A percentile compares a stretch with the other conserved stretches of the same genome.
Conservation (phyloP, 2,888 invertebrate species). For the Frankliniella fusca region DNA sequence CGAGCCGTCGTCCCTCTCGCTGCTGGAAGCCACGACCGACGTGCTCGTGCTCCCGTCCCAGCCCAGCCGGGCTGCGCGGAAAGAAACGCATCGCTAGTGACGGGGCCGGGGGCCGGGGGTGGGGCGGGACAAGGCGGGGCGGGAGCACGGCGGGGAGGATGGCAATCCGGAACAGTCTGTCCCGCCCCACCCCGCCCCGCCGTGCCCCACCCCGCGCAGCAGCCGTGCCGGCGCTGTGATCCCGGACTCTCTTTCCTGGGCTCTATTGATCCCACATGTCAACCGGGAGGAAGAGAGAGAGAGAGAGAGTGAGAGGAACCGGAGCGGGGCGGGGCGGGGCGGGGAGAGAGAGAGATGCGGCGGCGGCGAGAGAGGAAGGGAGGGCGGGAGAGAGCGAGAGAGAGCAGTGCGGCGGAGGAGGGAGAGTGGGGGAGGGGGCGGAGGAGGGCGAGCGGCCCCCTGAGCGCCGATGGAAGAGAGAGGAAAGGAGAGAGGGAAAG, state of each 20-base stretch:
- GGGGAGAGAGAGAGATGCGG: neutral
- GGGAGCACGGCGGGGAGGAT: neutral
- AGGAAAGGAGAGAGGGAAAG: neutral
- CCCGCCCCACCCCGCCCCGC: neutral
- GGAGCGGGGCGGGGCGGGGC: neutral
- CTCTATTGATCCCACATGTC: constrained; percentile 24
- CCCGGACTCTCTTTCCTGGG: constrained; percentile 19
- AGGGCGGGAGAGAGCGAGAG: neutral
- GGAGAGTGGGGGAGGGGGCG: neutral
- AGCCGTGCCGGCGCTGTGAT: neutral
- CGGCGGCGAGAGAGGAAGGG: neutral
- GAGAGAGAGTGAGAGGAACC: neutral
- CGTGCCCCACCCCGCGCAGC: neutral
- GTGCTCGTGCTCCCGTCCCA: no score
- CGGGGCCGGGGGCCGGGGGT: neutral
- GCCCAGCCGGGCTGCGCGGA: no score
- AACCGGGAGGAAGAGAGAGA: neutral
- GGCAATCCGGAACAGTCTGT: neutral
- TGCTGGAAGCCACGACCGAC: no score
- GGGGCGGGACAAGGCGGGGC: neutral
- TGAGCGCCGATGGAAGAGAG: neutral
- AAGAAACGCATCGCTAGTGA: neutral
- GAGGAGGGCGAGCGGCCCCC: neutral
- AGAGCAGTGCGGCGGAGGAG: neutral
- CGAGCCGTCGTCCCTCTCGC: no score